Evolutionary conservation across 2,797 vertebrate genomes (phyloP).

Genomic region (Sebastes cheni): DNA sequence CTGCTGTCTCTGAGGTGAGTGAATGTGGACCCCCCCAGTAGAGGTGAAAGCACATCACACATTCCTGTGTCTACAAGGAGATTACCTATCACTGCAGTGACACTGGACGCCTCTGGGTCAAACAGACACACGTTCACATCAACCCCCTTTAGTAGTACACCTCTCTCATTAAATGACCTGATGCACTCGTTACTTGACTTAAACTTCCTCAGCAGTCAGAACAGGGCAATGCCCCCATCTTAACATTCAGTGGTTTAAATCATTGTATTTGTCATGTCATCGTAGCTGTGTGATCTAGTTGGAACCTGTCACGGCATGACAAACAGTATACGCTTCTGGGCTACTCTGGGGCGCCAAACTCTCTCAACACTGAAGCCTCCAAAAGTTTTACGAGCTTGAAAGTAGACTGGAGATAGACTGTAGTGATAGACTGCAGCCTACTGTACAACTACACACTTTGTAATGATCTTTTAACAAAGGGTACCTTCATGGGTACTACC

Average conservation of each 20-base stretch:
- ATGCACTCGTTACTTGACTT: not conserved
- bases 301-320: conserved; percentile 36
- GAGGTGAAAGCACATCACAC: conserved; percentile 67
- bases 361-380: conserved; percentile 6
- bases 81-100: conserved; percentile 70
- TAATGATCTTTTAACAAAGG: not conserved
- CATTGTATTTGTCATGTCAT: not conserved
- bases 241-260: not conserved
- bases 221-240: not conserved
- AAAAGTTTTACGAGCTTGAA: conserved; percentile 46
- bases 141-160: not conserved
- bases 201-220: not conserved
- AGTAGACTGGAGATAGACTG: not conserved
- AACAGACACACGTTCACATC: conserved; percentile 18
- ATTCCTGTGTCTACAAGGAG: conserved; percentile 70
- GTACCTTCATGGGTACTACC: not conserved
- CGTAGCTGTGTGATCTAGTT: conserved; percentile 13
- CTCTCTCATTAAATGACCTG: not conserved
- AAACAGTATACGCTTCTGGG: conserved; percentile 23
- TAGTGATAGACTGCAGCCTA: not conserved
- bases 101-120: conserved; percentile 42
- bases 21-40: conserved; percentile 70
- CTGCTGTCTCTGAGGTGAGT: conserved; percentile 58
- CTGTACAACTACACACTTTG: not conserved
- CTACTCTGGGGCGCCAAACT: conserved; percentile 1